Evolutionary conservation across 2,113 vertebrate genomes (phyloP).

Genomic region (Spermophilus dauricus): DNA sequence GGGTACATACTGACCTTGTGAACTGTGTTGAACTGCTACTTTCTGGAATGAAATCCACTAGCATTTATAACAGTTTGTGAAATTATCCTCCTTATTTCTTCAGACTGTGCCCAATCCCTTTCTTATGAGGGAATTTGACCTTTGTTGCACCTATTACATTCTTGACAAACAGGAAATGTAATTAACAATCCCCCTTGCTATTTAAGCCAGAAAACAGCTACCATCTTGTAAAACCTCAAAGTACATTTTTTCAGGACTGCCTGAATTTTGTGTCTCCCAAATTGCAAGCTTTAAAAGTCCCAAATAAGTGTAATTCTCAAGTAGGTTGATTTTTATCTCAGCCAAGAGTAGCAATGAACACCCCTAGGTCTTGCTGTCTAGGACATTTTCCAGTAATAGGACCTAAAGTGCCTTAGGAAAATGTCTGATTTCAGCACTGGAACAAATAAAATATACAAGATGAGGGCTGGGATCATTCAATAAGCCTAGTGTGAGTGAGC

Average conservation of each 20-base stretch:
- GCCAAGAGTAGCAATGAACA: neutral
- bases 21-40: neutral
- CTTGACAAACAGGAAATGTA: slow-evolving; percentile 1
- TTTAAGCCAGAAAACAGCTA: neutral
- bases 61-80: neutral
- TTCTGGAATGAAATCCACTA: neutral
- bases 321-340: neutral
- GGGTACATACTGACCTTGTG: neutral
- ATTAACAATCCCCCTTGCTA: neutral
- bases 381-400: neutral
- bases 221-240: neutral
- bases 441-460: neutral
- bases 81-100: neutral
- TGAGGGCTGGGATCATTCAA: neutral
- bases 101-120: neutral
- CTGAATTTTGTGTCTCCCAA: neutral
- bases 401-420: neutral
- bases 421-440: too few species aligned
- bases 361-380: neutral
- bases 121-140: neutral
- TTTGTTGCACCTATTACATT: neutral
- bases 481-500: too few species aligned
- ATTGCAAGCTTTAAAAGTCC: neutral
- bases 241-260: neutral
- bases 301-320: neutral